Conservation (phyloP, 2,888 invertebrate genomes). For the Apamea anceps region DNA sequence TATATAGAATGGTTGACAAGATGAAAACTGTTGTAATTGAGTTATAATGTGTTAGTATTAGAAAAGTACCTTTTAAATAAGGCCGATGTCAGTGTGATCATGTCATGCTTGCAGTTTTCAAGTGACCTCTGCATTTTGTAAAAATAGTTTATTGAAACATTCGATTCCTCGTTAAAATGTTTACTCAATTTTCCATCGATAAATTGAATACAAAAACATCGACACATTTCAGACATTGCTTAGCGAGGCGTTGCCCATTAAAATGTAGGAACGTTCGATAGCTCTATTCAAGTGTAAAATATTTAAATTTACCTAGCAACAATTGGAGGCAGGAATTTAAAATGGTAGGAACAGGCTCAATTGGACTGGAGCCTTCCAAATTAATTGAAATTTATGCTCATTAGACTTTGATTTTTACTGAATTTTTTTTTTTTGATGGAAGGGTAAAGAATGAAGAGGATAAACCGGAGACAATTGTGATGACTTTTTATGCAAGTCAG, state of each 20-base stretch:
- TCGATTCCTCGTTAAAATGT: constrained; percentile 19
- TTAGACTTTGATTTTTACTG: constrained; percentile 62
- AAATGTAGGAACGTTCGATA: constrained; percentile 84
- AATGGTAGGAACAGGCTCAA: constrained; percentile 54
- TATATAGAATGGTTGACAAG: neutral
- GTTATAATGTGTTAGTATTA: neutral
- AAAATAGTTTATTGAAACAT: constrained; percentile 2
- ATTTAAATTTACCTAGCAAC: constrained; percentile 84
- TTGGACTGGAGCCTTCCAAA: constrained; percentile 72
- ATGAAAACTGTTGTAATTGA: neutral
- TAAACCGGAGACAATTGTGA: neutral
- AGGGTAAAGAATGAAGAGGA: constrained; percentile 1
- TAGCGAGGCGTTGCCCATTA: constrained; percentile 74
- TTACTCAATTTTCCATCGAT: constrained; percentile 45
- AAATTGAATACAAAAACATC: constrained; percentile 55
- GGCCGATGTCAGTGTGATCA: neutral
- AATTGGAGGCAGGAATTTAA: constrained; percentile 73
- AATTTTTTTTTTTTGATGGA: constrained; percentile 20
- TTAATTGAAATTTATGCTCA: constrained; percentile 80
- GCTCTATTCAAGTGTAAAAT: constrained; percentile 84
- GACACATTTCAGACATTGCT: constrained; percentile 55
- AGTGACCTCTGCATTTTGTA: neutral
- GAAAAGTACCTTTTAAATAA: neutral
- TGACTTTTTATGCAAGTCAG: neutral
- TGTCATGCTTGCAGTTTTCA: too few relatives aligned